A percentile compares a stretch with the other conserved stretches of the same genome.
Evolutionary conservation across 1,140 invertebrate genomes (phyloP).

Genomic region (Euglossa dilemma): DNA sequence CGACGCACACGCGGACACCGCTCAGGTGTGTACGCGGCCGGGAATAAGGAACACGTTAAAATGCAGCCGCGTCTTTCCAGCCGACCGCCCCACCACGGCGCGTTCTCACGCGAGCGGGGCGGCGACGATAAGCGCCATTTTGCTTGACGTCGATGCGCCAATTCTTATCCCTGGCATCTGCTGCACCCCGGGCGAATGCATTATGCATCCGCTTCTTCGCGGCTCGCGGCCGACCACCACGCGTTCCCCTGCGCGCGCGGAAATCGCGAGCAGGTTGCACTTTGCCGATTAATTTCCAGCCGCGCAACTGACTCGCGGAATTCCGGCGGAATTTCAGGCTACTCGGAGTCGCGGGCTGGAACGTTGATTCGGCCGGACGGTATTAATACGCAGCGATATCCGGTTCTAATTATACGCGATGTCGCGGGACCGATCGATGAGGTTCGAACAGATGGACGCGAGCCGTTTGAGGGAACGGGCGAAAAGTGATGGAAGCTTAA

Average conservation of each 20-base stretch:
- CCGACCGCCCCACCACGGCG: not conserved
- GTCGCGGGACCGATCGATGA: too few relatives aligned
- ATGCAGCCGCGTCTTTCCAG: conserved; percentile 49
- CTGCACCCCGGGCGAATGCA: conserved; percentile 51
- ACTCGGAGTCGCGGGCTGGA: not conserved
- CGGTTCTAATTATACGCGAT: not conserved
- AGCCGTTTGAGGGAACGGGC: not conserved
- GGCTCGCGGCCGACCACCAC: not conserved
- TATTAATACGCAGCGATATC: not conserved
- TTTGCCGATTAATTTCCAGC: conserved; percentile 11
- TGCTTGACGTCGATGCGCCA: conserved; percentile 63
- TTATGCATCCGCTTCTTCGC: conserved; percentile 42
- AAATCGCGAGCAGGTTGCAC: conserved; percentile 8
- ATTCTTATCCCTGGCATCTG: conserved; percentile 69
- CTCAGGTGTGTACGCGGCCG: conserved; percentile 3
- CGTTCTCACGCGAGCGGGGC: conserved; percentile 57
- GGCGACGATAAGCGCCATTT: conserved; percentile 67
- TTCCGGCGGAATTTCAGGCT: not conserved
- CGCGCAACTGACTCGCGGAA: not conserved
- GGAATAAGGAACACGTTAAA: conserved; percentile 62
- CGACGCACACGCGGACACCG: conserved; percentile 21
- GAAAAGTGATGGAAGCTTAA: not conserved
- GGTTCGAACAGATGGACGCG: not conserved
- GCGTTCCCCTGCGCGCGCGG: not conserved
- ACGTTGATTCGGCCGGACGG: not conserved